phyloP scores from a whole-genome alignment of 2,113 vertebrate genomes.

The Dipodomys merriami region DNA sequence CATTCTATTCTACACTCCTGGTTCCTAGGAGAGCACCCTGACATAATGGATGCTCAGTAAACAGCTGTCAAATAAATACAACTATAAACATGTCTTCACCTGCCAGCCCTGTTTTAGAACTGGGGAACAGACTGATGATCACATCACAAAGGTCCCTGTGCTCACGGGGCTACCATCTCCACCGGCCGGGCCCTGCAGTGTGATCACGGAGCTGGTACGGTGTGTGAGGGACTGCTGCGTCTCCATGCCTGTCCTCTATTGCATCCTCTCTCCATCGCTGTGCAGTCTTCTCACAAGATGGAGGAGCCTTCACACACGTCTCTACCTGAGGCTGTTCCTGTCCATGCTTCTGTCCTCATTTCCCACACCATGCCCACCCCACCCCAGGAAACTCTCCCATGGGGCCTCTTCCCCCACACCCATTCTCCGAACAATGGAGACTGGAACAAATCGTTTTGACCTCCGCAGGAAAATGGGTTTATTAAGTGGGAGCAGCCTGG shows the following conservation, averaged over 20 bases:
- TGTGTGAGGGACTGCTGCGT: neutral
- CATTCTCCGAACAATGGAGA: slow-evolving; percentile 58
- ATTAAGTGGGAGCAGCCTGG: neutral
- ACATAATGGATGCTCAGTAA: neutral
- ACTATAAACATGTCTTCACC: neutral
- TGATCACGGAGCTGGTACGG: neutral
- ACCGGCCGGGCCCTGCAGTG: neutral
- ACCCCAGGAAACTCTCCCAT: neutral
- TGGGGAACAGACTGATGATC: no score
- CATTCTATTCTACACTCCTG: neutral
- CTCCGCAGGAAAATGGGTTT: slow-evolving; percentile 13
- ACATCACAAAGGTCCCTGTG: neutral
- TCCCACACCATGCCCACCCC: neutral
- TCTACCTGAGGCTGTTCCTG: neutral
- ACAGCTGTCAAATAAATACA: neutral
- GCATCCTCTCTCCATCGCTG: neutral
- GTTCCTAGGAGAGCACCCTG: neutral
- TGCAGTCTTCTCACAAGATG: neutral
- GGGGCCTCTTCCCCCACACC: neutral
- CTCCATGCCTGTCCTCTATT: rapidly evolving
- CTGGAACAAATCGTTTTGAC: slow-evolving; percentile 70
- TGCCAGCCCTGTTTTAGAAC: neutral
- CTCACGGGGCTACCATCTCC: neutral
- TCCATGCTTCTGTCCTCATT: neutral
- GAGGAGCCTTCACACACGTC: neutral